Evolutionary conservation across 1,140 invertebrate species (phyloP).

Genomic region (Cydia strobilella): DNA sequence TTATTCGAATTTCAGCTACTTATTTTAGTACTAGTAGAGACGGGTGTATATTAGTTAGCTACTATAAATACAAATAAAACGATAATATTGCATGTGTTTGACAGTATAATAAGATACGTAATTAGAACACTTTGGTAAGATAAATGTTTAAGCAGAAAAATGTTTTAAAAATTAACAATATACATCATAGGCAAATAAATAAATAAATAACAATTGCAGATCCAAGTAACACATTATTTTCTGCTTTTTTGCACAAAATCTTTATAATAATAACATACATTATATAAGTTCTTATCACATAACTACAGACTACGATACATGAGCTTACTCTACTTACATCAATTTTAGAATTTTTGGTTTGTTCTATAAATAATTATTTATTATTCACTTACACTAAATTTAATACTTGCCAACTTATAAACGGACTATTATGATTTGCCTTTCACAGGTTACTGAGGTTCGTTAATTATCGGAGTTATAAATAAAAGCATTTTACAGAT

Average conservation of each 20-base stretch:
- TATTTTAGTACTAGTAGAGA: too few species aligned
- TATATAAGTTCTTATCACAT: not conserved
- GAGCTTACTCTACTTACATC: not conserved
- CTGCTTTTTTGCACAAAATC: not conserved
- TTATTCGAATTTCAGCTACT: too few species aligned
- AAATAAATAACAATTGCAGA: not conserved
- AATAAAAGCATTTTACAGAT: too few species aligned
- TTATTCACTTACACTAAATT: not conserved
- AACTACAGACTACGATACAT: not conserved
- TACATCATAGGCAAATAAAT: not conserved
- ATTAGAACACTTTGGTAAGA: not conserved
- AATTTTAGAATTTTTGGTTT: conserved; percentile 17
- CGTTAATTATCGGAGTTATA: too few species aligned
- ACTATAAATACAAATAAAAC: not conserved
- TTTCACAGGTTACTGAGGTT: too few species aligned
- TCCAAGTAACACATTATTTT: not conserved
- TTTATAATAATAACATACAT: not conserved
- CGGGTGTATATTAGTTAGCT: too few species aligned
- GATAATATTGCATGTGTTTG: not conserved
- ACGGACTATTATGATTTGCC: too few species aligned
- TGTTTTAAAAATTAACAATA: not conserved
- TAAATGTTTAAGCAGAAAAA: not conserved
- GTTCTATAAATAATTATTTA: not conserved
- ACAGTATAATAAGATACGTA: not conserved
- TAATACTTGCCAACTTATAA: not conserved